Evolutionary conservation across 2,888 invertebrate species (phyloP).

Genomic region (Thysanoteuthis rhombus): DNA sequence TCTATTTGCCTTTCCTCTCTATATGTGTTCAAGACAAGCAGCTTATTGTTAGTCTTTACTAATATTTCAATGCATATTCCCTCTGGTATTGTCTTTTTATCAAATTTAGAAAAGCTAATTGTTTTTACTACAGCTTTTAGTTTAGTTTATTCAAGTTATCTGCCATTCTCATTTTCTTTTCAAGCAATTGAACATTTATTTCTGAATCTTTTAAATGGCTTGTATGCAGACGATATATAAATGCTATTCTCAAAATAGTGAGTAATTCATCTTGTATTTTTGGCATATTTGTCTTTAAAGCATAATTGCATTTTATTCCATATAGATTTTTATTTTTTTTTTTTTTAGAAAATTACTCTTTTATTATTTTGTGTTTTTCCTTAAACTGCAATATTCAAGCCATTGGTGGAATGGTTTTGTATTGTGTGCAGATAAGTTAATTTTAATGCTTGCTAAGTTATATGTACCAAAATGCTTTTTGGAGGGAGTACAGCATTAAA

Average conservation of each 20-base stretch:
- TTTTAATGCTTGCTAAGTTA: not conserved
- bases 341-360: too few relatives aligned
- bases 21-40: not conserved
- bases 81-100: not conserved
- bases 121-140: not conserved
- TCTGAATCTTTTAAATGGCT: not conserved
- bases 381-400: not conserved
- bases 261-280: not conserved
- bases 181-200: not conserved
- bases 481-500: too few relatives aligned
- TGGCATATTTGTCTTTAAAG: not conserved
- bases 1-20: not conserved
- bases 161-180: not conserved
- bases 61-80: not conserved
- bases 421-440: not conserved
- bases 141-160: not conserved
- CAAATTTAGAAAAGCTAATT: conserved; percentile 12
- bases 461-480: not conserved
- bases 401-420: not conserved
- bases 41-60: not conserved
- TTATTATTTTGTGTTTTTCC: not conserved
- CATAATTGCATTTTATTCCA: too few relatives aligned
- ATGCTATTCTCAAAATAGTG: not conserved
- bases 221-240: not conserved
- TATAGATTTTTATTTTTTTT: not conserved